Evolutionary conservation across 2,113 vertebrate species (phyloP).

Genomic region (Charadrius vociferus): DNA sequence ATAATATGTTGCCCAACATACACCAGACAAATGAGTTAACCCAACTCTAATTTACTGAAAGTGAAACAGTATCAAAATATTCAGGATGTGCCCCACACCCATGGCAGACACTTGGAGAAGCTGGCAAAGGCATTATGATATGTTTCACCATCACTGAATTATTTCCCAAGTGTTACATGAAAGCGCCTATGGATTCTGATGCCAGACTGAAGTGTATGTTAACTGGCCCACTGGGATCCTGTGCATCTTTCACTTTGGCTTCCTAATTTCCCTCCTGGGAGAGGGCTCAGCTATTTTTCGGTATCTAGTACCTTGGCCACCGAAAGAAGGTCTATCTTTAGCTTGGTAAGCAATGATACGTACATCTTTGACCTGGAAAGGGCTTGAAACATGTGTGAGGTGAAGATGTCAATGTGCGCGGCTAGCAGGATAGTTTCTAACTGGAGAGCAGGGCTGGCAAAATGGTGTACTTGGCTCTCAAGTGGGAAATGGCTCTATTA

Average conservation of each 20-base stretch:
- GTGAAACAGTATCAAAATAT: background rate
- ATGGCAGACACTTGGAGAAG: background rate
- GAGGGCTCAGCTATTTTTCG: background rate
- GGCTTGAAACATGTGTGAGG: background rate
- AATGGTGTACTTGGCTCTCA: background rate
- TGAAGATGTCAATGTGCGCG: background rate
- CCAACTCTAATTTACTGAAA: background rate
- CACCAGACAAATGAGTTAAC: accelerated
- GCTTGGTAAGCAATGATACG: background rate
- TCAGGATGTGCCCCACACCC: too few relatives aligned
- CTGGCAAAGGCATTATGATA: background rate
- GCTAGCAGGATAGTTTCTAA: background rate
- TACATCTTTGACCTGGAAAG: background rate
- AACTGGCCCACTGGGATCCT: background rate
- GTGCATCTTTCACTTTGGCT: background rate
- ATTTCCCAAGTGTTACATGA: background rate
- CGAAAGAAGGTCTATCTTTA: background rate
- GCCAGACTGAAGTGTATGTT: background rate
- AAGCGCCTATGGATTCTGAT: background rate
- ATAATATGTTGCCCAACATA: background rate
- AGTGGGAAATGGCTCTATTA: background rate
- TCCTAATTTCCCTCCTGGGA: background rate
- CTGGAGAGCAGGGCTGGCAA: background rate
- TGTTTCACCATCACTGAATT: background rate
- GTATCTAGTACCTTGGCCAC: background rate